These are phyloP conservation scores for Sebastes itinus DNA, from an alignment of 2,797 vertebrate genomes.

Conservation along the genomic window DNA sequence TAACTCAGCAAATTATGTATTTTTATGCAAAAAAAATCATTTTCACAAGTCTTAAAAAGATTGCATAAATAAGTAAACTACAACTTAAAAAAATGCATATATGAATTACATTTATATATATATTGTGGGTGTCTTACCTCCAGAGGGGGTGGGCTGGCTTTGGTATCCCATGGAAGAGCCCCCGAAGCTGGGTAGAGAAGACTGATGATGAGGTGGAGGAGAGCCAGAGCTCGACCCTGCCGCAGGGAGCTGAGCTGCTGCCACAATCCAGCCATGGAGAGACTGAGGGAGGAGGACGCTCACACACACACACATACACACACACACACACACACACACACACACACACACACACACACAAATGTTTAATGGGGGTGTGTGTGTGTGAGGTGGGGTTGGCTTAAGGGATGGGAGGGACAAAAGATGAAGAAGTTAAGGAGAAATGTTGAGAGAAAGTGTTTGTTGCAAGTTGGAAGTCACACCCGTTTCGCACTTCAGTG, in stretches of 20 bases:
- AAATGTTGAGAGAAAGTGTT: constrained; percentile 35
- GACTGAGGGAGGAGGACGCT: constrained; percentile 60
- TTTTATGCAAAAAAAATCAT: neutral
- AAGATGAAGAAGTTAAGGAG: constrained; percentile 26
- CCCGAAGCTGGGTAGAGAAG: constrained; percentile 56
- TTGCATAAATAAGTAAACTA: neutral
- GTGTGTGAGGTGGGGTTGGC: constrained; percentile 56
- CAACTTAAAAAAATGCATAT: neutral
- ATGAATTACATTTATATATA: neutral
- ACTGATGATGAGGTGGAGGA: constrained; percentile 57
- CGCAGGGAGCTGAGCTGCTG: constrained; percentile 61
- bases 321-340: constrained; percentile 30
- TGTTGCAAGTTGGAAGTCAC: constrained; percentile 25
- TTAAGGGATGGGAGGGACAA: constrained; percentile 63
- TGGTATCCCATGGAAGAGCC: constrained; percentile 52
- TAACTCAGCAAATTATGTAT: neutral
- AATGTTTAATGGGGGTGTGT: constrained; percentile 17
- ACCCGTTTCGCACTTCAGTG: constrained; percentile 20
- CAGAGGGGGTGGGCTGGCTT: constrained; percentile 10
- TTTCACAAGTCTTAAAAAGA: neutral
- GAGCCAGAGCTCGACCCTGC: constrained; percentile 48
- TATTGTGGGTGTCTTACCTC: constrained; percentile 67
- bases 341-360: constrained; percentile 28
- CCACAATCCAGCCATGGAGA: constrained; percentile 74
- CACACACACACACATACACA: constrained; percentile 33